Percentiles rank a stretch among this genome's conserved stretches.
These are phyloP conservation scores for Isotomurus palustris DNA, from an alignment of 2,888 invertebrate species.

Conservation along the genomic window DNA sequence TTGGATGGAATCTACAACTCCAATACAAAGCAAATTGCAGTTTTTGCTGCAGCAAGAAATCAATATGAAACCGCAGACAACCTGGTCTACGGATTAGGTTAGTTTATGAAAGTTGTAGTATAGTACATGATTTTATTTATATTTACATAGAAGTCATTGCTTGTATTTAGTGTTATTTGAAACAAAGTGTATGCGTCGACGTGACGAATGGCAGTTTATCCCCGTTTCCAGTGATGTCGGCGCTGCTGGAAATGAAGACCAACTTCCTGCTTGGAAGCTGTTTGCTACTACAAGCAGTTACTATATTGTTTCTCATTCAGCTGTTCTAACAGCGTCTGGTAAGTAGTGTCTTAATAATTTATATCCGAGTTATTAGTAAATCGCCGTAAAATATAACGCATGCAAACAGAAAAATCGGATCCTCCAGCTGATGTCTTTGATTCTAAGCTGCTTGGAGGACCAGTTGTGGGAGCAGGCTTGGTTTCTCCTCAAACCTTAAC, in stretches of 20 bases:
- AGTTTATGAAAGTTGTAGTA: not conserved
- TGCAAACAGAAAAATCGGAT: conserved; percentile 3
- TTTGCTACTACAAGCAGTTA: conserved; percentile 27
- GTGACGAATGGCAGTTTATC: conserved; percentile 22
- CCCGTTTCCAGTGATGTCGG: conserved; percentile 25
- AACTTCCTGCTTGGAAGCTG: conserved; percentile 40
- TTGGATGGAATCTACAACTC: conserved; percentile 33
- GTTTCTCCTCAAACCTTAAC: conserved; percentile 22
- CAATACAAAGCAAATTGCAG: conserved; percentile 24
- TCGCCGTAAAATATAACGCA: not conserved
- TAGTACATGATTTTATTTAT: not conserved
- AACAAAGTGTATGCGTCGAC: conserved; percentile 23
- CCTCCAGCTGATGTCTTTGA: conserved; percentile 25
- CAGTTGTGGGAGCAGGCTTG: conserved; percentile 35
- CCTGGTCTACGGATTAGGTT: conserved; percentile 41
- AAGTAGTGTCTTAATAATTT: not conserved
- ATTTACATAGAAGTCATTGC: not conserved
- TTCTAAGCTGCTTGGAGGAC: conserved; percentile 26
- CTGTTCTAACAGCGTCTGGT: conserved; percentile 24
- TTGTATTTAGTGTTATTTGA: conserved; percentile 33
- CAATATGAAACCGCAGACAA: conserved; percentile 32
- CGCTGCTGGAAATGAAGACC: conserved; percentile 21
- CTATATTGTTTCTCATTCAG: conserved; percentile 33
- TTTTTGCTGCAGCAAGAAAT: conserved; percentile 40
- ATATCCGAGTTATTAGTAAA: not conserved